These are phyloP conservation scores for Drosophila kurseongensis DNA, from an alignment of 1,140 invertebrate species.

Conservation along the genomic window DNA sequence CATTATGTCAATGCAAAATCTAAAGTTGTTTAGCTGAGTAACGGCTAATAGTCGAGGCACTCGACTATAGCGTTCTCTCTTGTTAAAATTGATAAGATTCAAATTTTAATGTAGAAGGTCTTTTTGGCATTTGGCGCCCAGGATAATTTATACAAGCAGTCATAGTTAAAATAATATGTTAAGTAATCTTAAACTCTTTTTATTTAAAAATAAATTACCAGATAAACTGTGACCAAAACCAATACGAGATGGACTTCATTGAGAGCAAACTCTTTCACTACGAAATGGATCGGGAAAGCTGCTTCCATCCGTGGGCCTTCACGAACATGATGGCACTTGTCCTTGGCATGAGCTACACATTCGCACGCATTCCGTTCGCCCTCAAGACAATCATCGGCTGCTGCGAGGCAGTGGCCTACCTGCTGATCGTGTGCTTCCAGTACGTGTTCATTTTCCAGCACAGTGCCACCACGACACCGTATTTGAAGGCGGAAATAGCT, in stretches of 20 bases:
- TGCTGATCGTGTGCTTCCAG: slow-evolving; percentile 87
- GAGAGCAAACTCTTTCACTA: slow-evolving; percentile 55
- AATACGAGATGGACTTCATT: slow-evolving; percentile 27
- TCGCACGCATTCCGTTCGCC: slow-evolving; percentile 92
- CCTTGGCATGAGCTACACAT: slow-evolving; percentile 91
- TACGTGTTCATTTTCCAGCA: slow-evolving; percentile 85
- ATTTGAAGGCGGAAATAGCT: slow-evolving; percentile 87
- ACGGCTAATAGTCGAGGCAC: no score
- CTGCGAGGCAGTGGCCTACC: slow-evolving; percentile 88
- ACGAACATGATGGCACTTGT: slow-evolving; percentile 91
- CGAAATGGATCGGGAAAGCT: slow-evolving; percentile 51
- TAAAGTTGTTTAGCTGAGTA: no score
- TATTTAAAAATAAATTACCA: slow-evolving; percentile 1
- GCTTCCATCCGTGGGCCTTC: slow-evolving; percentile 89
- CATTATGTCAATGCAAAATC: no score
- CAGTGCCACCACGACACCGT: slow-evolving; percentile 88
- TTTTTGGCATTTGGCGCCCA: no score
- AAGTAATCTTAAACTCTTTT: not conserved
- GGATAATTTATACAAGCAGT: no score
- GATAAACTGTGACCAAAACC: slow-evolving; percentile 25
- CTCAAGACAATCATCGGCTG: slow-evolving; percentile 90
- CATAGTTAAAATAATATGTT: no score
- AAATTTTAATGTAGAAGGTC: no score
- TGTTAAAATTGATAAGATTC: no score
- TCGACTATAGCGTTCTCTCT: no score